Conservation (phyloP, 1,140 invertebrate genomes). For the Achatina immaculata region DNA sequence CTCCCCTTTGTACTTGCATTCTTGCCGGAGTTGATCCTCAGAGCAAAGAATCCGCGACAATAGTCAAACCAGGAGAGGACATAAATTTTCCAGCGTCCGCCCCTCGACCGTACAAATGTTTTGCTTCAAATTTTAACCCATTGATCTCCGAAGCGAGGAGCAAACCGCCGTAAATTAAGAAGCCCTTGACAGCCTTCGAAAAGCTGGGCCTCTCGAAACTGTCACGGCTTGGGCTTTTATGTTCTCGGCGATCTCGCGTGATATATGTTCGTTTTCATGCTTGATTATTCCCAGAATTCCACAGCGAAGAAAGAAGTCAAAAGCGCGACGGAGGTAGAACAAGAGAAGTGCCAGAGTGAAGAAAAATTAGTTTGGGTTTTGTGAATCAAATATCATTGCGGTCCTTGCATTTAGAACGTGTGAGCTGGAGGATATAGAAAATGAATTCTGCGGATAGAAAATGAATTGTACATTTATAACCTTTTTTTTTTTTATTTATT, state of each 20-base stretch:
- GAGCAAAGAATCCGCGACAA: not conserved
- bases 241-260: not conserved
- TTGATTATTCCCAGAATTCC: constrained; percentile 20
- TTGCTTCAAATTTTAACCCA: constrained; percentile 28
- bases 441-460: too few species aligned
- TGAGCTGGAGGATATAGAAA: too few species aligned
- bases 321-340: not conserved
- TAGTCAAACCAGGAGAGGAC: constrained; percentile 8
- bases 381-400: not conserved
- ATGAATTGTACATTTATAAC: too few species aligned
- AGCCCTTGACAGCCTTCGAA: constrained; percentile 17
- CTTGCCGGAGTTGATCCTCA: not conserved
- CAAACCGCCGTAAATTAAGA: constrained; percentile 25
- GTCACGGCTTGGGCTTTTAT: constrained; percentile 19
- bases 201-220: constrained; percentile 12
- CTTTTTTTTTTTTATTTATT: too few species aligned
- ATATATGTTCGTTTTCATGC: constrained; percentile 22
- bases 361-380: not conserved
- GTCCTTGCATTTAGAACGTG: too few species aligned
- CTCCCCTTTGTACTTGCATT: not conserved
- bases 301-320: not conserved
- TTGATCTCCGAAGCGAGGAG: constrained; percentile 23
- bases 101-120: constrained; percentile 33
- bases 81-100: constrained; percentile 25
- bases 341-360: not conserved